Percentiles rank a stretch among this genome's conserved stretches.
These are phyloP conservation scores for Rynchops niger DNA, from an alignment of 2,113 vertebrate genomes.

Conservation along the genomic window DNA sequence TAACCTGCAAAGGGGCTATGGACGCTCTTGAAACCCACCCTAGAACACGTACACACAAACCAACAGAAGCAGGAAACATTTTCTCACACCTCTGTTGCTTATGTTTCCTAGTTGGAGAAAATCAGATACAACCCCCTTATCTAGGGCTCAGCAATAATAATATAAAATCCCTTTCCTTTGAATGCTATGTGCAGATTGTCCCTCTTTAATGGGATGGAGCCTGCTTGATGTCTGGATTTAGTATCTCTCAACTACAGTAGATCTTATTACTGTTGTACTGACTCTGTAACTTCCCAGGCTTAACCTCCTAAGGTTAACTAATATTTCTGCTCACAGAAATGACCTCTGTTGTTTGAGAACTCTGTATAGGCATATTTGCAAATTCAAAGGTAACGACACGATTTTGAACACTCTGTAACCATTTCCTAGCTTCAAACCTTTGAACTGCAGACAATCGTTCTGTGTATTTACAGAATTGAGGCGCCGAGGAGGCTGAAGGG, in stretches of 20 bases:
- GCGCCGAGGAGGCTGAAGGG: not conserved
- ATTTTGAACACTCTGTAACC: not conserved
- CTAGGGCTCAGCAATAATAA: not conserved
- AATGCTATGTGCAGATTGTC: fast-evolving
- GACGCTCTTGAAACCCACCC: not conserved
- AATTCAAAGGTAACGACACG: not conserved
- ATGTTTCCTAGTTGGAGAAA: not conserved
- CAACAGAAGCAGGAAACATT: not conserved
- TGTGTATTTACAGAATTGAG: not conserved
- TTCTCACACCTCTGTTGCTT: not conserved
- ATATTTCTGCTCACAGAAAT: not conserved
- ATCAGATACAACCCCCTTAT: not conserved
- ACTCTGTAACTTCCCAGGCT: not conserved
- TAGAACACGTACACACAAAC: fast-evolving
- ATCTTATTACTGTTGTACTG: not conserved
- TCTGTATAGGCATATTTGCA: not conserved
- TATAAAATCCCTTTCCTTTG: not conserved
- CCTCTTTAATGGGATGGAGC: not conserved
- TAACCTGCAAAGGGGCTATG: not conserved
- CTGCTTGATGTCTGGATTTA: not conserved
- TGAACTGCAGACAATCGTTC: not conserved
- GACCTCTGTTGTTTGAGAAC: not conserved
- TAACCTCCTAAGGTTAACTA: not conserved
- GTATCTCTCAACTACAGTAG: not conserved
- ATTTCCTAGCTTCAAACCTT: not conserved